Evolutionary conservation across 2,888 invertebrate genomes (phyloP).

Genomic region (Venustoraphidia nigricollis): DNA sequence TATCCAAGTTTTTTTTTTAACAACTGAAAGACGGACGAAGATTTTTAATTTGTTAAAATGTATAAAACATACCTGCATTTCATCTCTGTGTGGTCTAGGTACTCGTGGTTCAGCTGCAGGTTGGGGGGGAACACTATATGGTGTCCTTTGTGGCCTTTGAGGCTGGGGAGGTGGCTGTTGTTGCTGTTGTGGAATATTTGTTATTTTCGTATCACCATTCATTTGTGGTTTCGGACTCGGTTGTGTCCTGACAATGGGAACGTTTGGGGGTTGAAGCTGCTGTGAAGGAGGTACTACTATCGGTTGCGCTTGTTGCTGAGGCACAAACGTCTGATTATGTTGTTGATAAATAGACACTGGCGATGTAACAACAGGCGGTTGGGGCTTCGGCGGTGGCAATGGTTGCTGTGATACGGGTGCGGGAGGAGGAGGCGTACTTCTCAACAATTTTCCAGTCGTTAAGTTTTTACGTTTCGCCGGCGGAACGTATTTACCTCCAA

Average conservation of each 20-base stretch:
- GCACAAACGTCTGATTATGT: conserved; percentile 6
- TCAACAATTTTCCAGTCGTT: conserved; percentile 47
- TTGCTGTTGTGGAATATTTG: conserved; percentile 10
- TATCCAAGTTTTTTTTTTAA: too few relatives aligned
- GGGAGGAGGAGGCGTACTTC: conserved; percentile 40
- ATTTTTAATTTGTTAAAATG: neutral
- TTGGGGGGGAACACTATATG: conserved; percentile 3
- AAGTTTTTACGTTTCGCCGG: conserved; percentile 62
- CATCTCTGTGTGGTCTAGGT: conserved; percentile 12
- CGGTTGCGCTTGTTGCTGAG: conserved; percentile 19
- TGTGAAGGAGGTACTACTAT: neutral
- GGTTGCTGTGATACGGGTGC: conserved; percentile 23
- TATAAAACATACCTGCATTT: conserved; percentile 15
- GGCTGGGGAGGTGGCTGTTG: conserved; percentile 16
- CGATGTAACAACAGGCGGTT: conserved; percentile 5
- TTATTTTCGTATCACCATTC: conserved; percentile 12
- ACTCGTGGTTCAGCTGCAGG: conserved; percentile 8
- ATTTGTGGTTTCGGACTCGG: conserved; percentile 11
- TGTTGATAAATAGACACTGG: conserved; percentile 1
- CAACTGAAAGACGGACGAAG: neutral
- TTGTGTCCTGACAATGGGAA: conserved; percentile 1
- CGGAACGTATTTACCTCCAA: conserved; percentile 55
- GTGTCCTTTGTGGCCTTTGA: conserved; percentile 10
- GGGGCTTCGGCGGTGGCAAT: conserved; percentile 10
- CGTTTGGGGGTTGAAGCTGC: neutral